Evolutionary conservation across 2,888 invertebrate species (phyloP).

Genomic region (Drosophila parthenogenetica): DNA sequence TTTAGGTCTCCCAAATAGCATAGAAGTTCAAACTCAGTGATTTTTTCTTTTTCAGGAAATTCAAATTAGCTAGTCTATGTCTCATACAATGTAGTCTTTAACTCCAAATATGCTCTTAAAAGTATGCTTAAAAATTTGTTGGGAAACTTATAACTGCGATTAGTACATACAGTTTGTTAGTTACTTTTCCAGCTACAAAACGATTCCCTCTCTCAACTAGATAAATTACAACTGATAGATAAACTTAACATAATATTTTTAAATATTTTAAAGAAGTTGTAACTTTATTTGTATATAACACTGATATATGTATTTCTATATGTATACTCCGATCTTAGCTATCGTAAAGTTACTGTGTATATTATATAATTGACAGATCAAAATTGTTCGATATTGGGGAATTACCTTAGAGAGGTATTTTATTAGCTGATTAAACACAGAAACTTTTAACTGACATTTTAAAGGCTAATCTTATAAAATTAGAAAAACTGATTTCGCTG

Average conservation of each 20-base stretch:
- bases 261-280: not conserved
- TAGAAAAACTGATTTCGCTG: not conserved
- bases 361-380: constrained; percentile 28
- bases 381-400: constrained; percentile 45
- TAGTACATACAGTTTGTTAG: too few relatives aligned
- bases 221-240: too few relatives aligned
- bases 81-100: not conserved
- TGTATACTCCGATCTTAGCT: constrained; percentile 3
- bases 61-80: not conserved
- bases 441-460: not conserved
- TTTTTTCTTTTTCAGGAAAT: not conserved
- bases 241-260: not conserved
- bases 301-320: constrained; percentile 13
- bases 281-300: constrained; percentile 8
- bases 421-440: not conserved
- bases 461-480: not conserved
- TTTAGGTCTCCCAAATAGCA: constrained; percentile 28
- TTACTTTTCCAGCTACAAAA: not conserved
- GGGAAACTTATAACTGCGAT: not conserved
- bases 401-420: constrained; percentile 34
- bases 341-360: not conserved
- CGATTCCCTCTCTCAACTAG: too few relatives aligned
- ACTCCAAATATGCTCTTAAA: not conserved
- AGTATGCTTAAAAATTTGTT: not conserved
- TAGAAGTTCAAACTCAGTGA: not conserved